Base-by-base conservation (phyloP, 2,113 vertebrate genomes). In the Myrmophylax atrothorax region DNA sequence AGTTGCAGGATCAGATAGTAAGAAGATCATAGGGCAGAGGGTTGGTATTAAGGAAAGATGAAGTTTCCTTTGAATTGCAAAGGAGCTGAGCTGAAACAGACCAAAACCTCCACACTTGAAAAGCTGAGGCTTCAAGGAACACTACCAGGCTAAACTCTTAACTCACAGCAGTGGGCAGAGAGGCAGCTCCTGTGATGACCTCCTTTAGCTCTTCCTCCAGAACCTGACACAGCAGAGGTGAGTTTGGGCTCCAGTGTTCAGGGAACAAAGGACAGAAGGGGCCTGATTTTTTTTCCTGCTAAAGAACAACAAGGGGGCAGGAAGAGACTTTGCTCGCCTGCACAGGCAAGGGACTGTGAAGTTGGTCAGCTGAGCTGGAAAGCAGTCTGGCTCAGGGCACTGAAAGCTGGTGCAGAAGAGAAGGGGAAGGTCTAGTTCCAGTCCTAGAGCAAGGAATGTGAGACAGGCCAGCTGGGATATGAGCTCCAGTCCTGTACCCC, bases 361-460 rank as follows among this genome's bases (percentile, higher is more conserved):
- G 55, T 25, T 0, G 0, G 53, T 63, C 80, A 89, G 69, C 70
- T 40, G 72, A 82, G 66, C 76, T 84, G 80, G 37, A 55, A 81
- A 67, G 70, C 35, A 4, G 28, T 12, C 53, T 86, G 84, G 10
- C 38, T 90, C 79, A 37, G 17, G 4, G 60, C 81, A 31, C 50
- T 55, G 72, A 44, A 50, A 85, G 38, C 38, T 62, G 55, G 72
- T 3, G 0, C 0, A 0, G 68, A 23, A 59, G 25, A 73, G 42
- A 46, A 62, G 28, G 35, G 31, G 42, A 88, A 81, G 80, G 77
- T 38, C 72, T 50, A 0, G 2, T n/a, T 94, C 55, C 86, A 90
- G 64, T 46, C 72, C 76, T 25, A 55, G 66, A 64, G 33, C 12
- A 2, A 63, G 85, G 82, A 79, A 83, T 29, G 40, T 0, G 0